These are phyloP conservation scores for Odontomyia ornata DNA, from an alignment of 2,888 invertebrate genomes.

Conservation along the genomic window DNA sequence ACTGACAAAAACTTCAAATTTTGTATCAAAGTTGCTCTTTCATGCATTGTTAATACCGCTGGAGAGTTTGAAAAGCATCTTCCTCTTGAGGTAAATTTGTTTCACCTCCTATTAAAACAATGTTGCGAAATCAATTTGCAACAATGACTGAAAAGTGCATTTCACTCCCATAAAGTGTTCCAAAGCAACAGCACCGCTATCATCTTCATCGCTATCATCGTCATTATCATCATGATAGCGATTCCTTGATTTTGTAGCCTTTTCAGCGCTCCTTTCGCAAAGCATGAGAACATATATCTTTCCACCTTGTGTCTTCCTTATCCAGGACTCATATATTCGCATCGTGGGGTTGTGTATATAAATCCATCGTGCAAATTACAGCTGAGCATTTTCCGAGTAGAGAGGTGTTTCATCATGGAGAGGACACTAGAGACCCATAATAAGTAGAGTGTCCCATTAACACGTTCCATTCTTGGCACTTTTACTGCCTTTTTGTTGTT, in stretches of 20 bases:
- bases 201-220: neutral
- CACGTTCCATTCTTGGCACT: conserved; percentile 49
- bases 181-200: neutral
- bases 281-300: neutral
- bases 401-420: conserved; percentile 46
- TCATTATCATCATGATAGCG: neutral
- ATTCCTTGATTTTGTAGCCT: neutral
- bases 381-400: conserved; percentile 28
- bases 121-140: conserved; percentile 10
- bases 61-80: no score
- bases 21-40: no score
- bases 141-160: conserved; percentile 17
- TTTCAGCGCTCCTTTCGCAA: neutral
- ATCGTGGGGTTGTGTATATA: no score
- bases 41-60: no score
- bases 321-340: neutral
- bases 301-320: conserved; percentile 23
- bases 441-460: conserved; percentile 51
- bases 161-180: neutral
- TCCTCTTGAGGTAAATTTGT: no score
- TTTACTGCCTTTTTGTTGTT: conserved; percentile 47
- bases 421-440: conserved; percentile 50
- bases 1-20: no score
- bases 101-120: neutral
- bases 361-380: conserved; percentile 40